These are phyloP conservation scores for Eurytoma adleriae DNA, from an alignment of 2,888 invertebrate species.

Conservation along the genomic window DNA sequence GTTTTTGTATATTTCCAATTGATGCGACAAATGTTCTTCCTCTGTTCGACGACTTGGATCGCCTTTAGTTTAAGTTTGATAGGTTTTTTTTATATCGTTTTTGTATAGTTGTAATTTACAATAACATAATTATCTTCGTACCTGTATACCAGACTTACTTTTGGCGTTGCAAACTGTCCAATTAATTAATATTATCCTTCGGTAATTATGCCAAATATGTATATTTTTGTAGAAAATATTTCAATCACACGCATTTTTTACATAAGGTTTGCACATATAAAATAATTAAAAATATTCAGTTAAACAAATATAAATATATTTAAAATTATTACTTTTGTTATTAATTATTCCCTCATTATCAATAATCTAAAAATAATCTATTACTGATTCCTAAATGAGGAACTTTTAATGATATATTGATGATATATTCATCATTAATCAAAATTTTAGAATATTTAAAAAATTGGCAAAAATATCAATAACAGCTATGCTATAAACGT, in stretches of 20 bases:
- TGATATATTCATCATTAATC: no score
- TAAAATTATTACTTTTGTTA: no score
- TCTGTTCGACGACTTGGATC: not conserved
- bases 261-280: slow-evolving; percentile 15
- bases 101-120: slow-evolving; percentile 12
- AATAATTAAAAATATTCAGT: slow-evolving; percentile 4
- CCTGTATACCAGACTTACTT: slow-evolving; percentile 1
- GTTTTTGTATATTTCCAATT: not conserved
- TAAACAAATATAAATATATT: not conserved
- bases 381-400: no score
- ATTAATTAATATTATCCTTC: slow-evolving; percentile 16
- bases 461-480: no score
- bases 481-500: no score
- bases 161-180: not conserved
- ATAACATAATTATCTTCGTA: slow-evolving; percentile 13
- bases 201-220: slow-evolving; percentile 26
- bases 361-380: no score
- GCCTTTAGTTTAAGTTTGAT: slow-evolving; percentile 24
- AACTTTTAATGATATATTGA: no score
- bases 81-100: slow-evolving; percentile 30
- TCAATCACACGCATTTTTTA: slow-evolving; percentile 15
- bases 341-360: no score
- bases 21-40: slow-evolving; percentile 8
- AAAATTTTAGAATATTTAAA: no score
- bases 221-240: slow-evolving; percentile 20